Evolutionary conservation across 2,888 invertebrate species (phyloP).

Genomic region (Gisinianus flammeolus): DNA sequence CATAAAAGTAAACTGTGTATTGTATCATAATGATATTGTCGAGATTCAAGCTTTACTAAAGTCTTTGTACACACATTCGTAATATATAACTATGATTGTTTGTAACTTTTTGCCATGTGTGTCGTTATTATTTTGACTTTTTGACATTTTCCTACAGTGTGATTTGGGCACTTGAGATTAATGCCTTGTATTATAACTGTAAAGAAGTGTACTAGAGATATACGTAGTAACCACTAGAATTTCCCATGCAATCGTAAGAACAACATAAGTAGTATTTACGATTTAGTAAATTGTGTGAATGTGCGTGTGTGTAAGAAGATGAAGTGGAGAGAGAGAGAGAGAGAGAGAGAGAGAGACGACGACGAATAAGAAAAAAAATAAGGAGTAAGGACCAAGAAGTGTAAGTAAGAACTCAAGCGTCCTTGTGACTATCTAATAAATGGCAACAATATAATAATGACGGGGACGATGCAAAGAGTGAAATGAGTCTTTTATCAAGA

Average conservation of each 20-base stretch:
- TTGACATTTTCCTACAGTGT: not conserved
- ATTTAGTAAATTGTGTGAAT: not conserved
- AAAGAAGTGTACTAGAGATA: not conserved
- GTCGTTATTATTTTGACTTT: not conserved
- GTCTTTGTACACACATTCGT: not conserved
- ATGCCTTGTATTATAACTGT: constrained; percentile 27
- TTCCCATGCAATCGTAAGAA: not conserved
- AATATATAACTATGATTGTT: not conserved
- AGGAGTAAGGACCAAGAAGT: not conserved
- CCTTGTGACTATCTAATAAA: constrained; percentile 31
- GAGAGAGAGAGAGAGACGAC: constrained; percentile 9
- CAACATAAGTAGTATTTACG: not conserved
- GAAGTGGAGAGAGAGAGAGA: constrained; percentile 7
- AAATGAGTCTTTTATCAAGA: constrained; percentile 33
- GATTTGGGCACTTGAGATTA: constrained; percentile 24
- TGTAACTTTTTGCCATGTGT: not conserved
- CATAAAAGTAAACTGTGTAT: not conserved
- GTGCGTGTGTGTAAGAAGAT: constrained; percentile 1
- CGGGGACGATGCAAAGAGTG: constrained; percentile 7
- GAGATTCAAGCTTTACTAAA: not conserved
- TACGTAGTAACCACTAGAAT: not conserved
- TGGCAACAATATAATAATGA: constrained; percentile 32
- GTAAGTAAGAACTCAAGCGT: constrained; percentile 15
- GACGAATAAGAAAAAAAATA: constrained; percentile 1
- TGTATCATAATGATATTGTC: not conserved